phyloP scores from a whole-genome alignment of 2,888 invertebrate species.

The Spialia ferax region DNA sequence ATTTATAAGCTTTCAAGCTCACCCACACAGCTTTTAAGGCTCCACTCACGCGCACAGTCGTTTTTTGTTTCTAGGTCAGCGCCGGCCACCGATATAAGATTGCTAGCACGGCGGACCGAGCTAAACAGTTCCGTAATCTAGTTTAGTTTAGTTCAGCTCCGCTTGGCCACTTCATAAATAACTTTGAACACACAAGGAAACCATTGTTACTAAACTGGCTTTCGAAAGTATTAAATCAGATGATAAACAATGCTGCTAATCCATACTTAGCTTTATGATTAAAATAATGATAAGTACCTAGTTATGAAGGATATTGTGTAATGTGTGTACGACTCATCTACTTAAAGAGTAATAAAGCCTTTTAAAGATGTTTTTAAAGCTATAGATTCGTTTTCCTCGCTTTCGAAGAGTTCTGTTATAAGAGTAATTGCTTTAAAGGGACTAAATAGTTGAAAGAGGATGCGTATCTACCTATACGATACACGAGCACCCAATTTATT shows the following conservation, averaged over 20 bases:
- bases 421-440: too few species aligned
- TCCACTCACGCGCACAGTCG: slow-evolving; percentile 56
- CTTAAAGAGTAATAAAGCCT: neutral
- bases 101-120: slow-evolving; percentile 48
- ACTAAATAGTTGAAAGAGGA: neutral
- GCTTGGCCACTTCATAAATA: slow-evolving; percentile 42
- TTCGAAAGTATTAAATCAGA: neutral
- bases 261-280: neutral
- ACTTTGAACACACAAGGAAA: neutral
- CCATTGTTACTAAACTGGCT: slow-evolving; percentile 16
- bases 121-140: slow-evolving; percentile 73
- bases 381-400: too few species aligned
- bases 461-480: slow-evolving; percentile 43
- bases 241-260: neutral
- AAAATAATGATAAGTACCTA: too few species aligned
- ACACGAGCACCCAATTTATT: slow-evolving; percentile 59
- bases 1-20: slow-evolving; percentile 78
- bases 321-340: neutral
- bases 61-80: slow-evolving; percentile 80
- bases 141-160: slow-evolving; percentile 50
- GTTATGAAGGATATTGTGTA: too few species aligned
- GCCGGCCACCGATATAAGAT: slow-evolving; percentile 46
- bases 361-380: too few species aligned
- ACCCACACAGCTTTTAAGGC: slow-evolving; percentile 60
- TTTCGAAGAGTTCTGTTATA: too few species aligned